Conservation (phyloP, 2,797 vertebrate genomes). For the Echiichthys vipera region DNA sequence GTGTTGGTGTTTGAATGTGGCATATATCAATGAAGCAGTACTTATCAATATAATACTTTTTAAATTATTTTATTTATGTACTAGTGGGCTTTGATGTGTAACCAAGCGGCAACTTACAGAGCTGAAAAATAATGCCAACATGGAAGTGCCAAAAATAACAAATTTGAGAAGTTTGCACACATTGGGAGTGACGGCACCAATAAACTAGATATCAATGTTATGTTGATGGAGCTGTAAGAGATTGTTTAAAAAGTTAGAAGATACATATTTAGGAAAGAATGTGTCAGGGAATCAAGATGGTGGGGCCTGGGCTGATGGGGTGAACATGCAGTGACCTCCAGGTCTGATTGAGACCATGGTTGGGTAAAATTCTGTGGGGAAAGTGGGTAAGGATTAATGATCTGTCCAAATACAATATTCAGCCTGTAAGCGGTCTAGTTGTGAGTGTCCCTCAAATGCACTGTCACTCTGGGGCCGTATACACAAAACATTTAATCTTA, state of each 20-base stretch:
- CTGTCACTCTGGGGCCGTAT: neutral
- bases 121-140: no score
- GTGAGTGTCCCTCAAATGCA: slow-evolving; percentile 13
- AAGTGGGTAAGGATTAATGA: no score
- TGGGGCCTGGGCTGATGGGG: neutral
- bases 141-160: neutral
- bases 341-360: no score
- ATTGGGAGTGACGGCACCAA: neutral
- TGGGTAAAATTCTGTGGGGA: no score
- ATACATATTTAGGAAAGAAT: neutral
- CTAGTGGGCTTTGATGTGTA: slow-evolving; percentile 23
- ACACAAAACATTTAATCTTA: no score
- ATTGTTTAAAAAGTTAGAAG: slow-evolving; percentile 9
- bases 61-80: no score
- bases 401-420: no score
- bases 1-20: neutral
- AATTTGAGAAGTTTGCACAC: neutral
- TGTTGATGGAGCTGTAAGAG: neutral
- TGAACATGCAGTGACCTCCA: slow-evolving; percentile 7
- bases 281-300: neutral
- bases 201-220: slow-evolving; percentile 4
- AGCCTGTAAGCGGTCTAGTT: neutral
- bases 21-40: neutral
- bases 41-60: slow-evolving; percentile 19
- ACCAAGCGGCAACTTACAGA: no score